Percentiles rank a stretch among this genome's conserved stretches.
These are phyloP conservation scores for Perca schrenkii DNA, from an alignment of 2,113 vertebrate genomes.

Conservation along the genomic window DNA sequence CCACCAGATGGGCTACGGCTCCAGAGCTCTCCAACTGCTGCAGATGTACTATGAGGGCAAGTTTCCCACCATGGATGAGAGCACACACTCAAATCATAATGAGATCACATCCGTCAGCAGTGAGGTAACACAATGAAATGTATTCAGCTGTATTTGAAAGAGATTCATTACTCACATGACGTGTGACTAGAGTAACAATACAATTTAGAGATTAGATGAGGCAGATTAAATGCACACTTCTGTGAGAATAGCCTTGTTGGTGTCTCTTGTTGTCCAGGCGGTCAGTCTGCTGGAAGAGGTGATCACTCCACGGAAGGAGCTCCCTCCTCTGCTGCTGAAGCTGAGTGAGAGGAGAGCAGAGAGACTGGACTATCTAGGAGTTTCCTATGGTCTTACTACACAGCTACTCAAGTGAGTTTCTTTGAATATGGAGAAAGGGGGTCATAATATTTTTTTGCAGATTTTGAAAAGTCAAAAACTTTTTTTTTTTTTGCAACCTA, in stretches of 20 bases:
- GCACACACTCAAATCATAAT: constrained; percentile 71
- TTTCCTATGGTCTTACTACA: constrained; percentile 94
- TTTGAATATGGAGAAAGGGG: neutral
- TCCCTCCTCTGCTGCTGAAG: constrained; percentile 95
- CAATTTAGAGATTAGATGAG: neutral
- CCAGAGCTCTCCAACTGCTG: constrained; percentile 90
- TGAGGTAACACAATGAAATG: constrained; percentile 84
- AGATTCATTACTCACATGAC: neutral
- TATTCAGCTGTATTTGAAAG: neutral
- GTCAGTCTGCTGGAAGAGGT: constrained; percentile 95
- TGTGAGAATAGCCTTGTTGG: neutral
- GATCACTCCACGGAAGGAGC: constrained; percentile 91
- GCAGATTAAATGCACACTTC: neutral
- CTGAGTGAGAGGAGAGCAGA: constrained; percentile 94
- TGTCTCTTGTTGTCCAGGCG: constrained; percentile 78
- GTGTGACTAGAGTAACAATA: neutral
- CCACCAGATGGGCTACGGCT: constrained; percentile 96
- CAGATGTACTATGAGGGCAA: constrained; percentile 97
- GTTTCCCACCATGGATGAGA: constrained; percentile 92
- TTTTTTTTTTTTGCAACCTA: constrained; percentile 10
- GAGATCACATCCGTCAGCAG: constrained; percentile 91
- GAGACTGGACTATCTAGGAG: constrained; percentile 93
- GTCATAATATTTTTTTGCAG: neutral
- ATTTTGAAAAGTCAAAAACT: neutral
- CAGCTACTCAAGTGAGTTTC: constrained; percentile 91